Base-by-base conservation (phyloP, 2,113 vertebrate genomes). In the Phalacrocorax aristotelis region DNA sequence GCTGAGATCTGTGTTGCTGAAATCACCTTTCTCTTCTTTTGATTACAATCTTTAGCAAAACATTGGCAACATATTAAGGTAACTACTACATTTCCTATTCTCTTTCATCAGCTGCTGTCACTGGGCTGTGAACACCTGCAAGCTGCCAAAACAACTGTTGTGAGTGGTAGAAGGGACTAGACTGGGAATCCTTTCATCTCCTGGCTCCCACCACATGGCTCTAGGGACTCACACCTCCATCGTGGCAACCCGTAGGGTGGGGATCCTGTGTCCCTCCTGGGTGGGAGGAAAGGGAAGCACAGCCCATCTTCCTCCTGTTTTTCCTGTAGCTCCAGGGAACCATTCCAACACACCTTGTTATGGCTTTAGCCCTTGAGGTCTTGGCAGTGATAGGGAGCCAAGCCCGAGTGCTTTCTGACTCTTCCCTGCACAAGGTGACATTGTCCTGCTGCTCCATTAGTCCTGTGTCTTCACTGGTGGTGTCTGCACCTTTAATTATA, bases 71-170 rank as follows among this genome's bases (percentile, higher is more conserved):
- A 52, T 82, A 71, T 87, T 87, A 90, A 76, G 78, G 75, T 69
- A 94, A 69, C 90, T 71, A 23, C 84, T 85, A 18, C 48, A 40
- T 78, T 85, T 96, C 90, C 87, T 93, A 22, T 82, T 92, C 75
- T 42, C 2, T 93, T 94, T 90, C 1, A 6, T 89, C 86, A 83
- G 84, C 91, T 93, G 91, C 94, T 89, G 77, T 91, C 11, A 3
- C 72, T 75, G 83, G 57, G 78, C 91, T 75, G 49, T 20, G 87
- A 95, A 6, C 87, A 96, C 93, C 91, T 96, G 87, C 87, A 60
- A 15, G 93, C 89, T 96, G 91, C 95, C 95, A 93, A 9, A 96
- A 78, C 81, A 81, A 51, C 89, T 54, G 51, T 22, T 83, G 46
- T 10, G 80, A 89, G 83, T 27, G 44, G 77, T 60, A 30, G 52